These are phyloP conservation scores for Phortica magna DNA, from an alignment of 2,888 invertebrate genomes.

Conservation along the genomic window DNA sequence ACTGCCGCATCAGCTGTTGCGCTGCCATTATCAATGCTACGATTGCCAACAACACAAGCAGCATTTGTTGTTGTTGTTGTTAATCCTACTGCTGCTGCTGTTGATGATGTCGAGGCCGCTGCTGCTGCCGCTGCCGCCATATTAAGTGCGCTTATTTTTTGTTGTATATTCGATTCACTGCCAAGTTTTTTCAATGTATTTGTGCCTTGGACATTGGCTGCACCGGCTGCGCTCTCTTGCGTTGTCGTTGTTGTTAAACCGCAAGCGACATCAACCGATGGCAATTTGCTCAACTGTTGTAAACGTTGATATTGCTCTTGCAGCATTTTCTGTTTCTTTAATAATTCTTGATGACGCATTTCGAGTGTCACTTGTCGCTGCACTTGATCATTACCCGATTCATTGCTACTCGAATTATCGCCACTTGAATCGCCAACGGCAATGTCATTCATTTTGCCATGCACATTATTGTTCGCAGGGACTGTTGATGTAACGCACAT, in stretches of 20 bases:
- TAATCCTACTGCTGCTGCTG: constrained; percentile 51
- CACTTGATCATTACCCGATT: constrained; percentile 86
- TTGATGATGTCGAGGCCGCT: constrained; percentile 62
- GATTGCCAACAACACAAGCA: constrained; percentile 59
- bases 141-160: constrained; percentile 79
- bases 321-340: constrained; percentile 91
- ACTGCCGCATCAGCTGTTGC: constrained; percentile 67
- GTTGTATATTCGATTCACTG: constrained; percentile 90
- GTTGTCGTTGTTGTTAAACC: constrained; percentile 79
- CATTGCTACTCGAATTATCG: constrained; percentile 86
- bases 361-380: constrained; percentile 88
- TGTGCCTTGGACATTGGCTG: constrained; percentile 78
- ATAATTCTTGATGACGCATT: constrained; percentile 91
- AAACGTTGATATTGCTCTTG: constrained; percentile 95
- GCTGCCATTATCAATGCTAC: constrained; percentile 51
- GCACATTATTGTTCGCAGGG: constrained; percentile 41
- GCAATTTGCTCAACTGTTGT: constrained; percentile 90
- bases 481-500: constrained; percentile 47
- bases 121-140: constrained; percentile 53
- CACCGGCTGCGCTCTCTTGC: constrained; percentile 39
- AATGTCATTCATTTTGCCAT: constrained; percentile 63
- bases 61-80: constrained; percentile 44
- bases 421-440: constrained; percentile 66
- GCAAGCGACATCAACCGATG: constrained; percentile 82
- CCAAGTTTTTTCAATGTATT: constrained; percentile 87